Percentiles rank a stretch among this genome's conserved stretches.
These are phyloP conservation scores for Scaptomyza montana DNA, from an alignment of 1,140 invertebrate species.

Conservation along the genomic window DNA sequence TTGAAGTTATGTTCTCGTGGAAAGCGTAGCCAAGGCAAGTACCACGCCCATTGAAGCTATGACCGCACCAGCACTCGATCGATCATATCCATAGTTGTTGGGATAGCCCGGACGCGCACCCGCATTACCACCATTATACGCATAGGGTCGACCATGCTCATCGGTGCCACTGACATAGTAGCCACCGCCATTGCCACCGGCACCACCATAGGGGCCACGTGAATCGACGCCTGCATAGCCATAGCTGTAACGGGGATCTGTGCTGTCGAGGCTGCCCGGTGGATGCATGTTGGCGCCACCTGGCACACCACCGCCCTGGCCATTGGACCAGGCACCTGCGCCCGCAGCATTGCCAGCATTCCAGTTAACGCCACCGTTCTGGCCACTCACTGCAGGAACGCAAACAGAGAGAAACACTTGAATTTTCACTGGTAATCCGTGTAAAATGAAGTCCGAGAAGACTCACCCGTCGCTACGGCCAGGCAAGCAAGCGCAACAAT, in stretches of 20 bases:
- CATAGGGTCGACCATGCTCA: conserved; percentile 64
- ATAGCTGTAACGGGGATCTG: conserved; percentile 63
- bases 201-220: conserved; percentile 64
- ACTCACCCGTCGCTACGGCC: conserved; percentile 56
- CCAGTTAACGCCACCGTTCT: conserved; percentile 27
- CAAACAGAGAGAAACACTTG: neutral
- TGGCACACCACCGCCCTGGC: conserved; percentile 23
- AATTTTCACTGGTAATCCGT: conserved; percentile 36
- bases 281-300: conserved; percentile 58
- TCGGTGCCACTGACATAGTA: conserved; percentile 72
- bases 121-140: conserved; percentile 52
- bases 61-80: neutral
- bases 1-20: conserved; percentile 36
- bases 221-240: conserved; percentile 71
- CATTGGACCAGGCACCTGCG: conserved; percentile 39
- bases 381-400: conserved; percentile 25
- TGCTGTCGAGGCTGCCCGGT: conserved; percentile 48
- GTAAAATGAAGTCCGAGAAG: too few species aligned
- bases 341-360: conserved; percentile 27
- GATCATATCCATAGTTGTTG: conserved; percentile 50
- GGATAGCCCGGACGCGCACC: conserved; percentile 48
- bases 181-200: conserved; percentile 64
- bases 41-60: conserved; percentile 1
- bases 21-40: conserved; percentile 18
- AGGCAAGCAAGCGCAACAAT: conserved; percentile 37